Conservation (phyloP, 2,888 invertebrate genomes). For the Tanytarsus gracilentus region DNA sequence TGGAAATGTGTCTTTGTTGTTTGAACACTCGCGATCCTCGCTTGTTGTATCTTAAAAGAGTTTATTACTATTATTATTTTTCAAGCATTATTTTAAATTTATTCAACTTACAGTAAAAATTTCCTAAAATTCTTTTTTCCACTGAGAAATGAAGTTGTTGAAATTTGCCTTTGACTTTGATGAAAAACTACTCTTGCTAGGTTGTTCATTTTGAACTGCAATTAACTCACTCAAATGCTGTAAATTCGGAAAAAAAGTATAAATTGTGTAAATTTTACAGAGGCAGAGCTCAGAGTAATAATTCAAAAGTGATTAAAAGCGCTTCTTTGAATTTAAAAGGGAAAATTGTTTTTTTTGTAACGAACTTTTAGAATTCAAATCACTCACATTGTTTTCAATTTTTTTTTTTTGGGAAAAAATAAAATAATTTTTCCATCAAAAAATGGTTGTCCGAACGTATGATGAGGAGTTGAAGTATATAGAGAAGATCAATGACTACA, state of each 20-base stretch:
- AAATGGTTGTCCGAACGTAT: conserved; percentile 83
- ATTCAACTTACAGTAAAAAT: conserved; percentile 50
- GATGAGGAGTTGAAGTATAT: conserved; percentile 88
- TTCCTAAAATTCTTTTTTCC: conserved; percentile 79
- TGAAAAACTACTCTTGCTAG: background rate
- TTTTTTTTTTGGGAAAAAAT: too few species aligned
- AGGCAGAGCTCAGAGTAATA: too few species aligned
- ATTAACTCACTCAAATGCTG: background rate
- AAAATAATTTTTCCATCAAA: conserved; percentile 32
- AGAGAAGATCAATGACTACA: conserved; percentile 74
- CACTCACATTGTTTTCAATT: too few species aligned
- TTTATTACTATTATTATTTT: conserved; percentile 56
- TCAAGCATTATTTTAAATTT: background rate
- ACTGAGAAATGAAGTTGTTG: conserved; percentile 45
- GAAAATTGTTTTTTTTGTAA: background rate
- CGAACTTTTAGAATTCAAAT: background rate
- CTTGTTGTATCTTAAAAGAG: conserved; percentile 50
- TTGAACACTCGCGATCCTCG: conserved; percentile 62
- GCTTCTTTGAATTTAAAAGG: background rate
- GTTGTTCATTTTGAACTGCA: conserved; percentile 2
- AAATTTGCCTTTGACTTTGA: conserved; percentile 40
- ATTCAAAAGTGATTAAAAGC: too few species aligned
- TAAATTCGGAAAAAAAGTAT: too few species aligned
- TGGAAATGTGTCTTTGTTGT: conserved; percentile 38
- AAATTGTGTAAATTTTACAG: too few species aligned